Evolutionary conservation across 2,113 vertebrate genomes (phyloP).

Genomic region (Cyphomyrus plagiostoma): DNA sequence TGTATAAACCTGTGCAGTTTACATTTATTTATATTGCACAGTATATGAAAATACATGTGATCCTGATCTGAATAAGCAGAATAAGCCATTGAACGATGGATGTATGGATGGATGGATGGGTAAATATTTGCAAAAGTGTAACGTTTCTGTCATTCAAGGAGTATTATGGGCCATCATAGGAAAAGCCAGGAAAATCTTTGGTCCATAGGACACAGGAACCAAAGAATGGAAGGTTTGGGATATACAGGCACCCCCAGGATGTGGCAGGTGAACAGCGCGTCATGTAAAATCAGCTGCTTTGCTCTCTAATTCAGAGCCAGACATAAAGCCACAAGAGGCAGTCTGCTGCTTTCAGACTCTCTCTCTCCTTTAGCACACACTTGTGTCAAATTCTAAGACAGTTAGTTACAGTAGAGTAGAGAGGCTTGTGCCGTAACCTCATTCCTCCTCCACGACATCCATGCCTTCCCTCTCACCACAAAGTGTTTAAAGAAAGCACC

Average conservation of each 20-base stretch:
- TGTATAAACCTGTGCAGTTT: not conserved
- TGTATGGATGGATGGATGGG: not conserved
- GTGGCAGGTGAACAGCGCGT: not conserved
- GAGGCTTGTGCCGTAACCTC: not conserved
- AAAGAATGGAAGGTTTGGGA: not conserved
- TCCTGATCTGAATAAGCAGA: not conserved
- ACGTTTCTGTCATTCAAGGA: not conserved
- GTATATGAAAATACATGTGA: not conserved
- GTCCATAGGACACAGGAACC: not conserved
- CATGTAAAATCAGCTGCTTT: not conserved
- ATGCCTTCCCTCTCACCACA: not conserved
- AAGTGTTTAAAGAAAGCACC: not conserved
- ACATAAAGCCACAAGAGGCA: not conserved
- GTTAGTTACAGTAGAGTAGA: not conserved
- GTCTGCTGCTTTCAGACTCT: not conserved
- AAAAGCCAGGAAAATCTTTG: not conserved
- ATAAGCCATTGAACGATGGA: not conserved
- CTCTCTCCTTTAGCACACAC: not conserved
- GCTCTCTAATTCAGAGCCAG: not conserved
- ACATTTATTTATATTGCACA: not conserved
- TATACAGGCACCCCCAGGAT: not conserved
- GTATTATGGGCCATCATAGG: not conserved
- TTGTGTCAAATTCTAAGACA: not conserved
- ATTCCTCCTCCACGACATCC: not conserved
- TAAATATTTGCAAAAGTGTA: not conserved